Evolutionary conservation across 1,140 invertebrate species (phyloP).

Genomic region (Amyelois transitella): DNA sequence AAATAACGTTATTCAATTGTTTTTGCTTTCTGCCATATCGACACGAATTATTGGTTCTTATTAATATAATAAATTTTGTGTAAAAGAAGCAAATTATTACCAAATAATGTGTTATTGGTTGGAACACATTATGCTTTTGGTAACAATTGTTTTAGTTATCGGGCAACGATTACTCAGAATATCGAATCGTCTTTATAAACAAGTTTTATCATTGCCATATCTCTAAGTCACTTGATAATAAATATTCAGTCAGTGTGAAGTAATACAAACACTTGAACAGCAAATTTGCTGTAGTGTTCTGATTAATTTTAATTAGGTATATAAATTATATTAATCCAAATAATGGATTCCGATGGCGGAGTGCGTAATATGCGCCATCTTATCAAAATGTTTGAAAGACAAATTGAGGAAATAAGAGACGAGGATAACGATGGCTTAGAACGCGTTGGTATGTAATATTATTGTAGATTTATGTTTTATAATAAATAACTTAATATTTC

Average conservation of each 20-base stretch:
- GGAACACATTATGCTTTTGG: not conserved
- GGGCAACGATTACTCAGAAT: not conserved
- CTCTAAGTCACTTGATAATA: slow-evolving; percentile 29
- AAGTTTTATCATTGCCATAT: not conserved
- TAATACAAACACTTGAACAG: not conserved
- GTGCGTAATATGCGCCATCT: slow-evolving; percentile 40
- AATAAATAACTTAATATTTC: not conserved
- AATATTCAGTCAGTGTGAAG: slow-evolving; percentile 9
- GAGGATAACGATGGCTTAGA: slow-evolving; percentile 12
- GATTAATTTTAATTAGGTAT: not conserved
- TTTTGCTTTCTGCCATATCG: no score
- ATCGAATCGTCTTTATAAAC: not conserved
- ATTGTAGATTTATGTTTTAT: not conserved
- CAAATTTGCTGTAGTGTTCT: not conserved
- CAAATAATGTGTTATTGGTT: no score
- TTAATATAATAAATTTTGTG: no score
- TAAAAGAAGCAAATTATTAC: no score
- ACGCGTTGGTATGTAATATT: not conserved
- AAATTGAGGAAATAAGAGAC: slow-evolving; percentile 17
- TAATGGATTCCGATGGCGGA: slow-evolving; percentile 23
- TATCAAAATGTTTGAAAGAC: slow-evolving; percentile 56
- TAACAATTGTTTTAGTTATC: not conserved
- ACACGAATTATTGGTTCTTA: no score
- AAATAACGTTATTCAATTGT: no score
- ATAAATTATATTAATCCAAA: not conserved